Evolutionary conservation across 2,113 vertebrate species (phyloP).

Genomic region (Tympanuchus pallidicinctus): DNA sequence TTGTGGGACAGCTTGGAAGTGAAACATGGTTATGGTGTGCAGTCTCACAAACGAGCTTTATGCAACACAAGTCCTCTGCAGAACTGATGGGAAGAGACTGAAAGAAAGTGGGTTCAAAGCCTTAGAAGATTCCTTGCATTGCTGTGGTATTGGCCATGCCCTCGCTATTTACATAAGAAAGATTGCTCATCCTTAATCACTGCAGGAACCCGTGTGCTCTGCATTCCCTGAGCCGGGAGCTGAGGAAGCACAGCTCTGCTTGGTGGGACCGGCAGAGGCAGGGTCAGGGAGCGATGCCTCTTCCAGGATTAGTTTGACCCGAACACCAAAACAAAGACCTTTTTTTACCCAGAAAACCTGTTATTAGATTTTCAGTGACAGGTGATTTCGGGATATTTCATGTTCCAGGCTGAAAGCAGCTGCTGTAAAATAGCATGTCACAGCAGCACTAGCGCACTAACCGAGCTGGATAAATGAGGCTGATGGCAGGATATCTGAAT

Average conservation of each 20-base stretch:
- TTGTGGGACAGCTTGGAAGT: background rate
- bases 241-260: background rate
- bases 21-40: background rate
- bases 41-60: background rate
- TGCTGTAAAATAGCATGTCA: background rate
- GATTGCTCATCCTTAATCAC: background rate
- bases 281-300: background rate
- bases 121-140: background rate
- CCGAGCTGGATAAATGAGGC: fast-evolving
- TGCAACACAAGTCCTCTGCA: background rate
- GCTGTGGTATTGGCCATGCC: background rate
- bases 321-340: background rate
- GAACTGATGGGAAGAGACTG: background rate
- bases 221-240: background rate
- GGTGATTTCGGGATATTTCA: background rate
- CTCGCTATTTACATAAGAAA: background rate
- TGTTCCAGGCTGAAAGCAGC: background rate
- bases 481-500: background rate
- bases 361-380: background rate
- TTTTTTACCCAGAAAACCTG: background rate
- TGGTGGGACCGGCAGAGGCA: fast-evolving
- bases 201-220: background rate
- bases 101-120: background rate
- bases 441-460: background rate
- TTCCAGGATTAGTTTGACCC: background rate